phyloP scores from a whole-genome alignment of 2,113 vertebrate genomes.

The Melospiza georgiana region DNA sequence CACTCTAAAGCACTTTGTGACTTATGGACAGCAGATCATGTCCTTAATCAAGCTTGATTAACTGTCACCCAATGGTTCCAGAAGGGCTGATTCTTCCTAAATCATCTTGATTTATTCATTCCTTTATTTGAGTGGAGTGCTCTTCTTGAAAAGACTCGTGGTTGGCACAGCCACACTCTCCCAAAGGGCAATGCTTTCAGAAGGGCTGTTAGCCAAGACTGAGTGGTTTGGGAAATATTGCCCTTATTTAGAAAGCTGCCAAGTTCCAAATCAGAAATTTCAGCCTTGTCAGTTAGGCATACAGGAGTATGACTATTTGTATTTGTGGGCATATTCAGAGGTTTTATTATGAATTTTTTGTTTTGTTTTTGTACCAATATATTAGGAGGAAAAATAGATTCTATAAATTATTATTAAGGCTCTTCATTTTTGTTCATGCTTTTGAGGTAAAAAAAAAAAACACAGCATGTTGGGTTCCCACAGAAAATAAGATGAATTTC shows the following conservation, averaged over 20 bases:
- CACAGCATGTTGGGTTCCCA: background rate
- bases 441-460: background rate
- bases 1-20: background rate
- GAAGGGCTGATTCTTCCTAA: background rate
- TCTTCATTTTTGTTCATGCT: background rate
- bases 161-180: background rate
- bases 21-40: background rate
- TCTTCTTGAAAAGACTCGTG: background rate
- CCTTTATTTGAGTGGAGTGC: background rate
- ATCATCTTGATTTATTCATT: background rate
- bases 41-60: conserved; percentile 20
- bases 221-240: background rate
- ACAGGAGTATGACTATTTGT: background rate
- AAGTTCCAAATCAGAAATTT: background rate
- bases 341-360: background rate
- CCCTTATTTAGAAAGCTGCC: background rate
- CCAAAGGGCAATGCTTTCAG: background rate
- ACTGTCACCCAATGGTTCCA: background rate
- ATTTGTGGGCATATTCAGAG: background rate
- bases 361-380: background rate
- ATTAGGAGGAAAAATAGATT: background rate
- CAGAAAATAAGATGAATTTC: background rate
- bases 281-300: background rate
- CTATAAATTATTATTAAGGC: background rate
- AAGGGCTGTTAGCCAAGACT: background rate